Percentiles rank a stretch among this genome's conserved stretches.
Conservation (phyloP, 2,113 vertebrate species). For the Otus sunia region DNA sequence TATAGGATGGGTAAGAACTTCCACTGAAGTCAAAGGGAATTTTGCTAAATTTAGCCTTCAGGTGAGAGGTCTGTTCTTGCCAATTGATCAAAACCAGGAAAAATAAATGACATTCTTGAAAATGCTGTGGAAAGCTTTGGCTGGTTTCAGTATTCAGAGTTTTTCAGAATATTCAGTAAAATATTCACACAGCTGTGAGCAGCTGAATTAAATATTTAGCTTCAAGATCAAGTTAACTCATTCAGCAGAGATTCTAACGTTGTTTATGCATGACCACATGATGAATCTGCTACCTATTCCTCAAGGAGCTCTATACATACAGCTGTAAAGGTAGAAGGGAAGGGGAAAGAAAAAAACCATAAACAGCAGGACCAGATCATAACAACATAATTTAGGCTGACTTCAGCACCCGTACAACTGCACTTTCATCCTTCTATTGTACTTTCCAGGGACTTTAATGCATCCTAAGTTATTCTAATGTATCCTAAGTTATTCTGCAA, state of each 20-base stretch:
- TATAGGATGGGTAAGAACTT: neutral
- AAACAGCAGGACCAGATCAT: accelerated
- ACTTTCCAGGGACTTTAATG: neutral
- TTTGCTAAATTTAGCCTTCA: neutral
- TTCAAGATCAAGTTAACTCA: neutral
- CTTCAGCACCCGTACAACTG: neutral
- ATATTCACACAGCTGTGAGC: neutral
- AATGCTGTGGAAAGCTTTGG: neutral
- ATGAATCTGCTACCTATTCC: neutral
- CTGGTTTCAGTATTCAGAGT: neutral
- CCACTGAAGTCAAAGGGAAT: neutral
- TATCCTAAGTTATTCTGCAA: neutral
- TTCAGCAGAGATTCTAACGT: neutral
- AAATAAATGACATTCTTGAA: neutral
- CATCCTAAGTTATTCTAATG: neutral
- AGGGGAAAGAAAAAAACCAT: neutral
- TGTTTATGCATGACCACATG: accelerated
- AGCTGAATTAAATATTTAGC: neutral
- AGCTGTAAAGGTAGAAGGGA: neutral
- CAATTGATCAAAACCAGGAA: neutral
- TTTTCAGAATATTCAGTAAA: neutral
- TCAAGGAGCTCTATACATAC: accelerated
- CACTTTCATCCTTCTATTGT: neutral
- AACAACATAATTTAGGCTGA: neutral
- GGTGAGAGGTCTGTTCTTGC: neutral